Percentiles rank a stretch among this genome's conserved stretches.
Conservation (phyloP, 2,797 vertebrate genomes). For the Microtus obscurus region DNA sequence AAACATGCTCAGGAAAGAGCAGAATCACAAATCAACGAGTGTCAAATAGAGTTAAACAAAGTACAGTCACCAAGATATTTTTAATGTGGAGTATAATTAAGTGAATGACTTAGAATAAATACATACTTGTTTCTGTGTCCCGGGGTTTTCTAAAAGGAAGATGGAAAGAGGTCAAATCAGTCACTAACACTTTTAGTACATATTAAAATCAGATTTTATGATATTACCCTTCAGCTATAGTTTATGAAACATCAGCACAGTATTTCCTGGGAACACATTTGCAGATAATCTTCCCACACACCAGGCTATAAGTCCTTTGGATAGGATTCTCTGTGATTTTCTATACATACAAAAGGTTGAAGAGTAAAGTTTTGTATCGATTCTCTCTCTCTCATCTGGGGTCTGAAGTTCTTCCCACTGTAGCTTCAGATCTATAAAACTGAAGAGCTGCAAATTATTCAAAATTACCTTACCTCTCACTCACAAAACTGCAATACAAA, state of each 20-base stretch:
- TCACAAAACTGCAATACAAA: neutral
- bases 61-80: conserved; percentile 1
- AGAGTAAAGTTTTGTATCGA: neutral
- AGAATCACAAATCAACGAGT: conserved; percentile 66
- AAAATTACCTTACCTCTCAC: neutral
- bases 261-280: neutral
- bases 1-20: conserved; percentile 57
- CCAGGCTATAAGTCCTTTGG: neutral
- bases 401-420: neutral
- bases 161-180: neutral
- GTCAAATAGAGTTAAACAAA: conserved; percentile 64
- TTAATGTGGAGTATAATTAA: conserved; percentile 41
- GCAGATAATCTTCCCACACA: neutral
- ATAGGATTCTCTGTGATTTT: neutral
- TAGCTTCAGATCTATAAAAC: neutral
- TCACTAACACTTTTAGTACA: neutral
- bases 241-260: neutral
- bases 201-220: neutral
- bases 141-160: conserved; percentile 36
- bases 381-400: neutral
- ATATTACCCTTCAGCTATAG: neutral
- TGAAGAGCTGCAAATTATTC: neutral
- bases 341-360: neutral
- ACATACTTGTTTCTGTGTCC: conserved; percentile 18
- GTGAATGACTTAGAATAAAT: conserved; percentile 11